Evolutionary conservation across 1,140 invertebrate genomes (phyloP), one percentile per base, ranked within the genome.

Genomic region (Pogonognathellus flavescens): DNA sequence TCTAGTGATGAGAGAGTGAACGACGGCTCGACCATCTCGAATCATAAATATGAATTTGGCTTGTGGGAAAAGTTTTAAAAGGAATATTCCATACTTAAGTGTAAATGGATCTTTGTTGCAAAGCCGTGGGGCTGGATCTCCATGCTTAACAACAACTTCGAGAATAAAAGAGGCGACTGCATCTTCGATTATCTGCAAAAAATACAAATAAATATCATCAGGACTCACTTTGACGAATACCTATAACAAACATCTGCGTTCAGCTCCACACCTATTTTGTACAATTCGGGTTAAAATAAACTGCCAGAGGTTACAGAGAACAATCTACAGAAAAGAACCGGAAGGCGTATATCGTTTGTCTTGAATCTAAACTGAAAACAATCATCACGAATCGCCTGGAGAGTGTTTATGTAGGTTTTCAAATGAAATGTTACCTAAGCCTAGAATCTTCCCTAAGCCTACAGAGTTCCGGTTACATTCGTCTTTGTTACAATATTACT

Each of bases 71-170:
- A 93, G 87, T 88, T 93, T 90, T 13, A 92, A 90, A 55, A 95
- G 90, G 88, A 94, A 95, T 83, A 95, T 95, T 89, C 98, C 96
- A 92, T 98, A 98, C 92, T 99, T 99, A 60, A 99, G 93, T 18
- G 97, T 97, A 83, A 99, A 94, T 18, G 98, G 98, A 93, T 99
- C 98, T 92, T 99, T 99, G 93, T 99, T 99, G 92, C 98, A 99
- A 81, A 99, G 93, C 80, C 95, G 93, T 52, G 95, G 93, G 82
- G 98, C 97, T 14, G 97, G 95, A 89, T 98, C 96, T 41, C 98
- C 98, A 91, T 99, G 98, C 87, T 95, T 94, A 66, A 96, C 97
- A 89, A 99, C 98, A 89, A 99, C 95, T 92, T 99, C 97, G 84
- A 99, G 92, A 89, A 98, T 98, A 91, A 99, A 99, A 18, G 98